phyloP scores from a whole-genome alignment of 1,140 invertebrate genomes.

The Cryptotermes secundus region DNA sequence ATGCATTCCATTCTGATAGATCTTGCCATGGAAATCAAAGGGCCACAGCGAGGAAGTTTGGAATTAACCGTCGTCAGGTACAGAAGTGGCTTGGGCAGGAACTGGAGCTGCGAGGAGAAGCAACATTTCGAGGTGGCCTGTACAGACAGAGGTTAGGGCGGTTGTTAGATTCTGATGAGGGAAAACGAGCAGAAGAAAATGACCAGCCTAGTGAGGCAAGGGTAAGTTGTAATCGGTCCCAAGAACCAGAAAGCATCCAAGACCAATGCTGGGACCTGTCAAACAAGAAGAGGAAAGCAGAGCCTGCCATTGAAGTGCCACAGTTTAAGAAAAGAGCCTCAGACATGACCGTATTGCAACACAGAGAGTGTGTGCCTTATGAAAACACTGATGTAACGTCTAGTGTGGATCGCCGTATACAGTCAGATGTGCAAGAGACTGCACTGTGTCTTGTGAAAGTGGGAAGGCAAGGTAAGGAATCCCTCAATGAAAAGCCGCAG shows the following conservation, averaged over 20 bases:
- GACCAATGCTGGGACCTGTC: slow-evolving; percentile 34
- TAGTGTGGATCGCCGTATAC: neutral
- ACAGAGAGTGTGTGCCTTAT: neutral
- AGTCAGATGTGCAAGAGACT: slow-evolving; percentile 39
- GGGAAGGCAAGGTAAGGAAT: neutral
- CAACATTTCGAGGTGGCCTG: slow-evolving; percentile 42
- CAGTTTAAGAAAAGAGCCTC: slow-evolving; percentile 23
- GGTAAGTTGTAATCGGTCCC: neutral
- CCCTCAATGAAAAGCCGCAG: neutral
- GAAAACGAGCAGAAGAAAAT: slow-evolving; percentile 39
- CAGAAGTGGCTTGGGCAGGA: slow-evolving; percentile 64
- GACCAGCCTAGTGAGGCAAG: neutral
- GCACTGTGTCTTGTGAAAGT: slow-evolving; percentile 42
- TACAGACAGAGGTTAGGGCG: slow-evolving; percentile 47
- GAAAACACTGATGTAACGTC: neutral
- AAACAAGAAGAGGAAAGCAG: slow-evolving; percentile 29
- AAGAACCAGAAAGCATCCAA: neutral
- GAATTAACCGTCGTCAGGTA: slow-evolving; percentile 62
- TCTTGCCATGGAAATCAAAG: slow-evolving; percentile 59
- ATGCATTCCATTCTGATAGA: slow-evolving; percentile 54
- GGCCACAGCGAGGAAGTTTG: slow-evolving; percentile 61
- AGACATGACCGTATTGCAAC: neutral
- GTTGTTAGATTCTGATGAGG: slow-evolving; percentile 53
- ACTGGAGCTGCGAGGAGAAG: slow-evolving; percentile 50
- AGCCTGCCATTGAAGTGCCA: neutral